Evolutionary conservation across 2,797 vertebrate genomes (phyloP).

Genomic region (Rhynchotus rufescens): DNA sequence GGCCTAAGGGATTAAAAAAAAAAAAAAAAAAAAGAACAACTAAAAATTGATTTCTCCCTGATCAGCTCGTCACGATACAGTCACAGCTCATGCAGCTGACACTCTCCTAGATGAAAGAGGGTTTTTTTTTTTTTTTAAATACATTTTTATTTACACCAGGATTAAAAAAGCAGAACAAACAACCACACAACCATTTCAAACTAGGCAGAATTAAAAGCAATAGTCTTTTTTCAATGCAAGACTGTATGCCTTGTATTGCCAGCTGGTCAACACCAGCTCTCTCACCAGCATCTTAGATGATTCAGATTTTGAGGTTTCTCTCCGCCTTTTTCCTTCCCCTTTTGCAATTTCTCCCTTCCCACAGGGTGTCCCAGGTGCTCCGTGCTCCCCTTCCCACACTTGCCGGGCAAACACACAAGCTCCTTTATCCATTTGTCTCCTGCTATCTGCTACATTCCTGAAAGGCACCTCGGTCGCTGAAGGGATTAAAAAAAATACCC

Average conservation of each 20-base stretch:
- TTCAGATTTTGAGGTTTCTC: neutral
- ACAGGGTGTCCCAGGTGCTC: neutral
- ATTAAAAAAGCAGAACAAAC: neutral
- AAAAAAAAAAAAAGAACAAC: slow-evolving; percentile 17
- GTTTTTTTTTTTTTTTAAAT: slow-evolving; percentile 68
- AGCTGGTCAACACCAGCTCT: slow-evolving; percentile 70
- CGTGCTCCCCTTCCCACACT: neutral
- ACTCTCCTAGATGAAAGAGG: slow-evolving; percentile 63
- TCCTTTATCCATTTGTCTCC: slow-evolving; percentile 32
- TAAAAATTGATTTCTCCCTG: slow-evolving; percentile 58
- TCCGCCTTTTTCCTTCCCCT: neutral
- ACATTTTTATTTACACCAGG: slow-evolving; percentile 75
- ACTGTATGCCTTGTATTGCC: neutral
- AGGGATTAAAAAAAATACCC: neutral
- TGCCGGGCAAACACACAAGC: neutral
- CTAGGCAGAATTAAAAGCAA: slow-evolving; percentile 76
- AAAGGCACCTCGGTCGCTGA: slow-evolving; percentile 57
- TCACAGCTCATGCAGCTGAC: slow-evolving; percentile 77
- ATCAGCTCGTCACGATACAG: slow-evolving; percentile 80
- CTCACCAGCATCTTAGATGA: slow-evolving; percentile 15
- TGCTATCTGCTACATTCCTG: slow-evolving; percentile 55
- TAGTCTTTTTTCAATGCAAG: slow-evolving; percentile 63
- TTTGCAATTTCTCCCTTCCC: neutral
- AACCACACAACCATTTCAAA: slow-evolving; percentile 40
- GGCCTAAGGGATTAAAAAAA: slow-evolving; percentile 79